Evolutionary conservation across 2,113 vertebrate genomes (phyloP).

Genomic region (Rattus rattus): DNA sequence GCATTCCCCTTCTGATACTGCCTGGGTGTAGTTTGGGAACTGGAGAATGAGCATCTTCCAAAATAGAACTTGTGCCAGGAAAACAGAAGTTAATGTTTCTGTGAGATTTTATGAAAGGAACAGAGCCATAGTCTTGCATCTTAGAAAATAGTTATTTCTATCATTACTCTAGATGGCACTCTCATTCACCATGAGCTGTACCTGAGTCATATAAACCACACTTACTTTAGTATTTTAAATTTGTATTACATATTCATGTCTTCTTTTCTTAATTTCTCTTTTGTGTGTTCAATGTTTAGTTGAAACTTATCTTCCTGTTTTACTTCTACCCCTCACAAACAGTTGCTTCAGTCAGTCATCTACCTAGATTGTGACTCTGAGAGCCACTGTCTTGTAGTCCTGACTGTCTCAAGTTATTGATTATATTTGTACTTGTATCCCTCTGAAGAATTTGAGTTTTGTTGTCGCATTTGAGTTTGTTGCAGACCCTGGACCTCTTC

Average conservation of each 20-base stretch:
- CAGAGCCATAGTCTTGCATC: not conserved
- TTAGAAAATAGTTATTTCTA: not conserved
- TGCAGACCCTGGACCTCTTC: not conserved
- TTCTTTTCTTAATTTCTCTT: not conserved
- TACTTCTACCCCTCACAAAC: not conserved
- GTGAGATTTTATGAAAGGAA: not conserved
- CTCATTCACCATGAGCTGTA: not conserved
- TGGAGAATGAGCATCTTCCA: not conserved
- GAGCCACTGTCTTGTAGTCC: not conserved
- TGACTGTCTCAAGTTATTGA: not conserved
- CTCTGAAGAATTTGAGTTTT: not conserved
- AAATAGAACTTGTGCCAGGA: not conserved
- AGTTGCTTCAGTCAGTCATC: no score
- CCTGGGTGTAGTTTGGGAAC: not conserved
- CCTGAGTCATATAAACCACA: not conserved
- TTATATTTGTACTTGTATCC: not conserved
- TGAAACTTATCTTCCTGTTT: not conserved
- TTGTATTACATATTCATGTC: not conserved
- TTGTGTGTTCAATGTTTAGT: not conserved
- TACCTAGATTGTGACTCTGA: not conserved
- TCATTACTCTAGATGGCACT: not conserved
- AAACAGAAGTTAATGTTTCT: not conserved
- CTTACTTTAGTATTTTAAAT: not conserved
- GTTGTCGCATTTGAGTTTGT: not conserved
- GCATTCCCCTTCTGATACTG: fast-evolving